Percentiles rank a stretch among this genome's conserved stretches.
These are phyloP conservation scores for Druon quercuslanigerum DNA, from an alignment of 1,140 invertebrate genomes.

Conservation along the genomic window DNA sequence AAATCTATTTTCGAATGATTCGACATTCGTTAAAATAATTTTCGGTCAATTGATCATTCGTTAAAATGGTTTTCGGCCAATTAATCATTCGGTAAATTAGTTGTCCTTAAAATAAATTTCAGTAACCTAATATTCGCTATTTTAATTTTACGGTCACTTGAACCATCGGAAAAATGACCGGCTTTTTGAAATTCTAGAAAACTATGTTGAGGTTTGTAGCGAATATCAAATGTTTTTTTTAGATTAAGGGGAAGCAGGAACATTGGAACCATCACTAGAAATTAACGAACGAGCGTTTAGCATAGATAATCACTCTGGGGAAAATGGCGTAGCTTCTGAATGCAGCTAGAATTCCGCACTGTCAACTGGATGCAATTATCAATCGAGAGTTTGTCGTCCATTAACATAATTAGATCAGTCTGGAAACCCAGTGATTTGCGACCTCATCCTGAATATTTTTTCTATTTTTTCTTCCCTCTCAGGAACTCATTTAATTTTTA, in stretches of 20 bases:
- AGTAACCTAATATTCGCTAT: no score
- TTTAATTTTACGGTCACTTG: no score
- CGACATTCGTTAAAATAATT: no score
- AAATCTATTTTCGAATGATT: no score
- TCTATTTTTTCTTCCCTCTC: conserved; percentile 7
- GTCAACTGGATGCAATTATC: conserved; percentile 64
- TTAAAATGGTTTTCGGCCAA: no score
- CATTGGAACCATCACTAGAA: neutral
- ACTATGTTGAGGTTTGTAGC: no score
- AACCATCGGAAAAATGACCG: no score
- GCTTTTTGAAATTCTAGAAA: no score
- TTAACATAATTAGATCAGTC: conserved; percentile 67
- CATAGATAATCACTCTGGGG: conserved; percentile 69
- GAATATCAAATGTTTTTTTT: neutral
- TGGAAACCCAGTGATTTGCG: conserved; percentile 38
- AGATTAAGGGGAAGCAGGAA: neutral
- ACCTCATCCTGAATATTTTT: conserved; percentile 17
- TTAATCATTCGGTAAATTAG: no score
- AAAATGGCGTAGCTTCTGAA: conserved; percentile 51
- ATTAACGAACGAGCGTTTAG: conserved; percentile 64
- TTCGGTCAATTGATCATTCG: no score
- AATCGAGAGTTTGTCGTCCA: conserved; percentile 63
- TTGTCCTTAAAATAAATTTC: no score
- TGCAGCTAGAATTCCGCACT: conserved; percentile 45
- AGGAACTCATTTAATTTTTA: no score